phyloP scores from a whole-genome alignment of 2,888 invertebrate species.

The Volucella zonaria region DNA sequence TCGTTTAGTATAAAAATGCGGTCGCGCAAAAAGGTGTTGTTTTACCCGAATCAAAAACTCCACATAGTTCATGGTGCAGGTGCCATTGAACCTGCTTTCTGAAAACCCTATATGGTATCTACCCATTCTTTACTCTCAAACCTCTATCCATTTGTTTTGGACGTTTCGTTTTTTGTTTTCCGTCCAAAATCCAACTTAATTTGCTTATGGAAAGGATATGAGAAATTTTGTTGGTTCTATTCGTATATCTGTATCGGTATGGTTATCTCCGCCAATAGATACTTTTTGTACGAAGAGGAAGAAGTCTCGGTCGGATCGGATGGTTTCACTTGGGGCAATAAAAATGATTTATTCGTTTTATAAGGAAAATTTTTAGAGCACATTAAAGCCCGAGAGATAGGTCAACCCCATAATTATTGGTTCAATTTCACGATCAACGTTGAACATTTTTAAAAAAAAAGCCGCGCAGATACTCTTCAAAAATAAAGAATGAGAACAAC shows the following conservation, averaged over 20 bases:
- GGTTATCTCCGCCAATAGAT: constrained; percentile 39
- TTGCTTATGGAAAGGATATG: constrained; percentile 70
- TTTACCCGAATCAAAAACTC: constrained; percentile 61
- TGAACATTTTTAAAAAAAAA: constrained; percentile 59
- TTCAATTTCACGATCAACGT: constrained; percentile 66
- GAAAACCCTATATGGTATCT: constrained; percentile 38
- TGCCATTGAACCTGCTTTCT: constrained; percentile 66
- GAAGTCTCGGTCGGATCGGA: constrained; percentile 8
- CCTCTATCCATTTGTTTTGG: background rate
- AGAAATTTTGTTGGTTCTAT: constrained; percentile 29
- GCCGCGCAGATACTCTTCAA: background rate
- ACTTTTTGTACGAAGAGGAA: background rate
- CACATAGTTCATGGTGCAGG: constrained; percentile 41
- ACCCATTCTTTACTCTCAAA: constrained; percentile 31
- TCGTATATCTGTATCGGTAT: constrained; percentile 30
- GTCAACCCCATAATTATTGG: constrained; percentile 74
- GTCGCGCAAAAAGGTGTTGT: constrained; percentile 62
- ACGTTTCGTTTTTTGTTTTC: too few species aligned
- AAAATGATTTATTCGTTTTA: constrained; percentile 74
- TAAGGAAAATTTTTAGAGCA: constrained; percentile 72
- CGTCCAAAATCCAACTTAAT: constrained; percentile 51
- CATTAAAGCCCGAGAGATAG: constrained; percentile 70
- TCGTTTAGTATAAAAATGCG: constrained; percentile 43
- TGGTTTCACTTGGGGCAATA: constrained; percentile 66
- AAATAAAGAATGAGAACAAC: constrained; percentile 2